phyloP scores from a whole-genome alignment of 2,113 vertebrate genomes.

The Acanthisitta chloris region DNA sequence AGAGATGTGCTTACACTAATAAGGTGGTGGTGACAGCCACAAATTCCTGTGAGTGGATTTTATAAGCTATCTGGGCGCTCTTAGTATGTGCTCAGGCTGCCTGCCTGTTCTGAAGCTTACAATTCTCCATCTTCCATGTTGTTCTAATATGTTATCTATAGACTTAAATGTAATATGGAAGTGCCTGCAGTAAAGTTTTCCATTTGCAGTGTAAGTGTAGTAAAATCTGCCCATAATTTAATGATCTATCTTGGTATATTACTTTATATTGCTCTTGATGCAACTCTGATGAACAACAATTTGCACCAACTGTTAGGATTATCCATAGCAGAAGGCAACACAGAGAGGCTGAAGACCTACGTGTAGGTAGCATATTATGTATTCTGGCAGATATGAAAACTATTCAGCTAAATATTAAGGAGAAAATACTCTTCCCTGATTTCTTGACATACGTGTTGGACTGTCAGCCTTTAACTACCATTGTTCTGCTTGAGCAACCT shows the following conservation, averaged over 20 bases:
- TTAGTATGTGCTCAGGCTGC: not conserved
- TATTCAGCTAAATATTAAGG: not conserved
- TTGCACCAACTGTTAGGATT: not conserved
- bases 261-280: not conserved
- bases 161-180: not conserved
- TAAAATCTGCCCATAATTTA: not conserved
- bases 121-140: not conserved
- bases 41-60: not conserved
- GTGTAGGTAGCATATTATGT: not conserved
- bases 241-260: not conserved
- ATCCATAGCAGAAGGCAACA: not conserved
- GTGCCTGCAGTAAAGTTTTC: not conserved
- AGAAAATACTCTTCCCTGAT: not conserved
- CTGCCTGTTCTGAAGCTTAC: not conserved
- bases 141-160: not conserved
- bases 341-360: not conserved
- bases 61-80: not conserved
- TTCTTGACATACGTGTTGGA: not conserved
- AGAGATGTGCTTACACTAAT: not conserved
- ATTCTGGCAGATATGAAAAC: not conserved
- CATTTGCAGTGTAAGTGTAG: not conserved
- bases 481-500: not conserved
- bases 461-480: not conserved
- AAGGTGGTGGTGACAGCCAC: not conserved
- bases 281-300: not conserved